phyloP scores from a whole-genome alignment of 1,140 invertebrate species.

The Neodiprion lecontei region DNA sequence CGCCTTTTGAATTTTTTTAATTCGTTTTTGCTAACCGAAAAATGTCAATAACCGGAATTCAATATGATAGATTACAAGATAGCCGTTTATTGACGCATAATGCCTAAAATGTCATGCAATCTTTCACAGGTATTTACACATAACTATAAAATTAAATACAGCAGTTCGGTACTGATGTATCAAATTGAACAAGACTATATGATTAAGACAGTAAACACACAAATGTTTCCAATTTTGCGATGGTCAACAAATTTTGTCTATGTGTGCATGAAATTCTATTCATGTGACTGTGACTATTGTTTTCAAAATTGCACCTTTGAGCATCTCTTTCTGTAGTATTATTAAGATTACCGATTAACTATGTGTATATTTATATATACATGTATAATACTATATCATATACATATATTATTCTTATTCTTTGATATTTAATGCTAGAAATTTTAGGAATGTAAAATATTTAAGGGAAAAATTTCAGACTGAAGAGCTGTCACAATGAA shows the following conservation, averaged over 20 bases:
- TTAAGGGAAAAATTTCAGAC: conserved; percentile 11
- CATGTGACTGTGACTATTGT: background rate
- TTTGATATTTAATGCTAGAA: background rate
- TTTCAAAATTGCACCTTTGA: background rate
- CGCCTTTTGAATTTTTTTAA: background rate
- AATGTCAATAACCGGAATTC: conserved; percentile 10
- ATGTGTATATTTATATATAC: conserved; percentile 3
- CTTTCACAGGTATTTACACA: background rate
- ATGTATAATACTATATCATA: too few species aligned
- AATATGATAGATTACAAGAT: conserved; percentile 12
- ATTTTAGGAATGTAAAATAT: background rate
- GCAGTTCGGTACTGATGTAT: background rate
- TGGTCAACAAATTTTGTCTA: background rate
- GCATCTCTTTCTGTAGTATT: conserved; percentile 2
- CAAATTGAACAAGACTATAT: background rate
- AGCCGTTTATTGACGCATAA: conserved; percentile 16
- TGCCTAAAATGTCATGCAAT: conserved; percentile 21
- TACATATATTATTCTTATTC: background rate
- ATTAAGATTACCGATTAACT: conserved; percentile 13
- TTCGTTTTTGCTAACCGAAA: conserved; percentile 18
- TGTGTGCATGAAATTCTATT: background rate
- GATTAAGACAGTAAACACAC: background rate
- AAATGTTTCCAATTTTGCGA: conserved; percentile 16
- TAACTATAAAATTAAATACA: background rate
- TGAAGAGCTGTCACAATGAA: conserved; percentile 16